phyloP scores from a whole-genome alignment of 2,797 vertebrate genomes.

The Heliangelus exortis region DNA sequence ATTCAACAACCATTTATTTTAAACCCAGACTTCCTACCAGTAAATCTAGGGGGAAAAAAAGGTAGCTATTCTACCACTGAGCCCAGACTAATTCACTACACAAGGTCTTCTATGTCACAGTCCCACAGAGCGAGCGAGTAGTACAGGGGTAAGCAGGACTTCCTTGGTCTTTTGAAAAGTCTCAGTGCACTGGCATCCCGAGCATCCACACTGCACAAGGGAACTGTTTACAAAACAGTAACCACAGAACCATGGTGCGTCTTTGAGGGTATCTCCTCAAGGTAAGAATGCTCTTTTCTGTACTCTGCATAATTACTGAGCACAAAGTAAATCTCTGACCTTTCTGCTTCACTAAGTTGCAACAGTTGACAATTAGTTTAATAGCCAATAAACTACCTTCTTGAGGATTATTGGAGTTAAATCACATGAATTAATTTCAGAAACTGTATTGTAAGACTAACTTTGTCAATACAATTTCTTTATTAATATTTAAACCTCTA shows the following conservation, averaged over 20 bases:
- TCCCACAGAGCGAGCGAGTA: not conserved
- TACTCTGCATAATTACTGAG: not conserved
- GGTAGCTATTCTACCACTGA: not conserved
- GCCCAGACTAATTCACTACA: not conserved
- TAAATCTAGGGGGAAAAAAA: not conserved
- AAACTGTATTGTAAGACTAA: not conserved
- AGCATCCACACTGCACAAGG: not conserved
- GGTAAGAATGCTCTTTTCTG: accelerated
- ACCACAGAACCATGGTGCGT: not conserved
- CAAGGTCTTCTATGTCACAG: not conserved
- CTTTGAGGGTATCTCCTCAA: not conserved
- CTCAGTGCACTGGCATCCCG: accelerated
- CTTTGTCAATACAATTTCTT: not conserved
- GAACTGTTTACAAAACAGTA: not conserved
- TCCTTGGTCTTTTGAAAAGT: accelerated
- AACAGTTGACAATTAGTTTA: not conserved
- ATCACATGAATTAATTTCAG: not conserved
- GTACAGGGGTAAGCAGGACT: not conserved
- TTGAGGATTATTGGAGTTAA: not conserved
- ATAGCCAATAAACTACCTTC: not conserved
- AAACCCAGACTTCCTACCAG: not conserved
- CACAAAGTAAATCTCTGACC: not conserved
- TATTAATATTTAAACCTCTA: not conserved
- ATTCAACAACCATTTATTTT: not conserved
- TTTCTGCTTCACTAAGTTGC: not conserved